These are phyloP conservation scores for Ophioderma brevispina DNA, from an alignment of 35 echinoderm and acorn worm species.

Conservation along the genomic window DNA sequence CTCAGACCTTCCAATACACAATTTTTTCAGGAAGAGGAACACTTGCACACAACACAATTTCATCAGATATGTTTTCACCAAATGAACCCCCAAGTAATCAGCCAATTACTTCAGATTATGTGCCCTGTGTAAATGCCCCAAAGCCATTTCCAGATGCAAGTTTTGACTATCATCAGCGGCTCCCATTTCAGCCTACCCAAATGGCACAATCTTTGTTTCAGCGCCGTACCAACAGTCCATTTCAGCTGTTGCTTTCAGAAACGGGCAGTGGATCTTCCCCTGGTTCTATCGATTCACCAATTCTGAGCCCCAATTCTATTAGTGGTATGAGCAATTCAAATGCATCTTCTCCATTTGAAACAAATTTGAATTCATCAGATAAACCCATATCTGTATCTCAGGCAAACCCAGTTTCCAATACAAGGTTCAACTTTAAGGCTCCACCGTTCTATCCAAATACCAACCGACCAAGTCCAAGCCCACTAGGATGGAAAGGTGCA, in stretches of 20 bases:
- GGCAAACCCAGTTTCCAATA: background rate
- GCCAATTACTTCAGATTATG: background rate
- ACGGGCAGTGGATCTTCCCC: background rate
- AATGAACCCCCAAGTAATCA: background rate
- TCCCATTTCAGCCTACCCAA: background rate
- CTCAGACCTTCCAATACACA: background rate
- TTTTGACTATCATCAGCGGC: background rate
- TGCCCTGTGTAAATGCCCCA: background rate
- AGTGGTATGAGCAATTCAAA: background rate
- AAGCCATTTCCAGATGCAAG: background rate
- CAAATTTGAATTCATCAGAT: background rate
- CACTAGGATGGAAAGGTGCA: background rate
- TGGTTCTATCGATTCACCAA: background rate
- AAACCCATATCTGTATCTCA: background rate
- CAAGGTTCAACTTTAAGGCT: background rate
- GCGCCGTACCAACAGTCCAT: background rate
- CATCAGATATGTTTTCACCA: background rate
- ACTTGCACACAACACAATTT: background rate
- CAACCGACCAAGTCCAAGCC: background rate
- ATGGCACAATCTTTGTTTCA: background rate
- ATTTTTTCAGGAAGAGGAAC: background rate
- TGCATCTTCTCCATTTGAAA: background rate
- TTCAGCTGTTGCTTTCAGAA: background rate
- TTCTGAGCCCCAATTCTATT: background rate
- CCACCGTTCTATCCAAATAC: background rate